Percentiles rank a stretch among this genome's conserved stretches.
Evolutionary conservation across 2,888 invertebrate species (phyloP).

Genomic region (Saturnia japonica): DNA sequence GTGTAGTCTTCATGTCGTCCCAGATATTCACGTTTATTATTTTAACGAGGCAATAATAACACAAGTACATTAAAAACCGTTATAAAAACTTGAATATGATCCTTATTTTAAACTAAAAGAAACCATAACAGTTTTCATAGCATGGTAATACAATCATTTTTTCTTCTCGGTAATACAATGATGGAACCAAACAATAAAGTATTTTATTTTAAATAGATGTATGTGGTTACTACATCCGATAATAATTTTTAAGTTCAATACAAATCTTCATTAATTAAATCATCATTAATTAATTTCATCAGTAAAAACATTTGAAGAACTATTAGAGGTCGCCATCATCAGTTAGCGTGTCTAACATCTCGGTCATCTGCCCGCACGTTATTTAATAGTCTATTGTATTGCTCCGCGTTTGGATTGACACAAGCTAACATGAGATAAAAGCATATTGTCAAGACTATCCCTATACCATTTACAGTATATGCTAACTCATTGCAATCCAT

Average conservation of each 20-base stretch:
- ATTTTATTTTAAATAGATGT: not conserved
- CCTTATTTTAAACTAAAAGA: not conserved
- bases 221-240: not conserved
- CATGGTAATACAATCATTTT: not conserved
- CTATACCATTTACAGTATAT: not conserved
- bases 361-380: constrained; percentile 51
- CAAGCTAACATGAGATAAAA: constrained; percentile 1
- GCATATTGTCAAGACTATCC: not conserved
- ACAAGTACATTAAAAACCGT: too few relatives aligned
- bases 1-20: not conserved
- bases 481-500: not conserved
- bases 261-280: not conserved
- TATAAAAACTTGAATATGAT: not conserved
- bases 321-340: constrained; percentile 45
- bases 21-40: not conserved
- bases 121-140: not conserved
- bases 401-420: constrained; percentile 18
- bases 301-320: not conserved
- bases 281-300: not conserved
- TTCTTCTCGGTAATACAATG: not conserved
- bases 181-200: not conserved
- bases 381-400: constrained; percentile 63
- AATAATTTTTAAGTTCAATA: not conserved
- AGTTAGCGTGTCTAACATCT: constrained; percentile 48
- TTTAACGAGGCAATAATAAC: not conserved